Percentiles rank a stretch among this genome's conserved stretches.
These are phyloP conservation scores for Troides aeacus DNA, from an alignment of 2,888 invertebrate species.

Conservation along the genomic window DNA sequence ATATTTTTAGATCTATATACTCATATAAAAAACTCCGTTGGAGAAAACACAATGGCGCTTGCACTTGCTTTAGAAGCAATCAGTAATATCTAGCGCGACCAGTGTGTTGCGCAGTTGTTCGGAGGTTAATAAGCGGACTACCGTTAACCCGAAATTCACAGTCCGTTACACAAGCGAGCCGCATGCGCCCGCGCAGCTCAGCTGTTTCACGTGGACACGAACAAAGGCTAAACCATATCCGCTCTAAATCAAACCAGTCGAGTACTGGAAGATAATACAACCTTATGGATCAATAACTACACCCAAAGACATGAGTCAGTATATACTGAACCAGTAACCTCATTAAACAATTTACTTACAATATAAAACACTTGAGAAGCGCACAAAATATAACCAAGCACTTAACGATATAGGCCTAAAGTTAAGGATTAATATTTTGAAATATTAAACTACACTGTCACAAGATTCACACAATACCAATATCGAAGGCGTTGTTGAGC, in stretches of 20 bases:
- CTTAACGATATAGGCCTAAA: not conserved
- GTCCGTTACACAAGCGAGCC: slow-evolving; percentile 45
- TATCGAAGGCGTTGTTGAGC: slow-evolving; percentile 39
- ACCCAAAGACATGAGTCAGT: not conserved
- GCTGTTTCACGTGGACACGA: slow-evolving; percentile 45
- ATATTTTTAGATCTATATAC: not conserved
- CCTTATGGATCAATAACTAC: not conserved
- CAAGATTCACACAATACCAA: slow-evolving; percentile 45
- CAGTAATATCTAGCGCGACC: slow-evolving; percentile 17
- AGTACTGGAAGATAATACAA: not conserved
- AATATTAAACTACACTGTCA: slow-evolving; percentile 47
- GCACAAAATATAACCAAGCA: slow-evolving; percentile 9
- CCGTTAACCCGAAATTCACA: slow-evolving; percentile 50
- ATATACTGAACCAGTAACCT: not conserved
- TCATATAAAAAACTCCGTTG: slow-evolving; percentile 6
- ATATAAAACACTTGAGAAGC: slow-evolving; percentile 7
- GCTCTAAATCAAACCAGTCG: slow-evolving; percentile 23
- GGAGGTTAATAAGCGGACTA: slow-evolving; percentile 36
- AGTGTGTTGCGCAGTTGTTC: slow-evolving; percentile 27
- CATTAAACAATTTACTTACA: slow-evolving; percentile 13
- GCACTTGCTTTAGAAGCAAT: not conserved
- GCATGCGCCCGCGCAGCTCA: slow-evolving; percentile 52
- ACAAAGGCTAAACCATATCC: slow-evolving; percentile 39
- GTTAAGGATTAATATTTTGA: slow-evolving; percentile 8
- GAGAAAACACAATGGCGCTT: slow-evolving; percentile 6